These are phyloP conservation scores for Melanostigma gelatinosum DNA, from an alignment of 2,113 vertebrate species.

Conservation along the genomic window DNA sequence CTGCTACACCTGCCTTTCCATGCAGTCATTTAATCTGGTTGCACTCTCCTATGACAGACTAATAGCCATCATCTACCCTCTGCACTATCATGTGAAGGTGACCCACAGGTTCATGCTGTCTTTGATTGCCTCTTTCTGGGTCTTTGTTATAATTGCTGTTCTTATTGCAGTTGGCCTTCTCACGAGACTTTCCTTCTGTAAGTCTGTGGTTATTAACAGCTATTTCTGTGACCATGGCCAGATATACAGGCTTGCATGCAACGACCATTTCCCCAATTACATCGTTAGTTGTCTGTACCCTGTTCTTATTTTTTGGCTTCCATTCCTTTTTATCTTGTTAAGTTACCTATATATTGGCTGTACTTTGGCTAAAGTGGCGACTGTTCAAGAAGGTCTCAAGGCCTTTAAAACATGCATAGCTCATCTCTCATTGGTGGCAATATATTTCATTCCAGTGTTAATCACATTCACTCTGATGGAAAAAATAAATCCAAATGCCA, in stretches of 20 bases:
- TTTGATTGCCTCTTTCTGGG: conserved; percentile 65
- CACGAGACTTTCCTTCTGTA: conserved; percentile 76
- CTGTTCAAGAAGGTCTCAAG: conserved; percentile 31
- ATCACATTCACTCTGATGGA: conserved; percentile 49
- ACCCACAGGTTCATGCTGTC: conserved; percentile 68
- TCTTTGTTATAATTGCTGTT: conserved; percentile 22
- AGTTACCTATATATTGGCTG: conserved; percentile 58
- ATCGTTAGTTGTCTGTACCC: conserved; percentile 41
- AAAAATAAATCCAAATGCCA: conserved; percentile 59
- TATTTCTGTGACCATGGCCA: conserved; percentile 78
- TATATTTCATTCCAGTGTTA: conserved; percentile 65
- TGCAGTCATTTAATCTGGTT: conserved; percentile 80
- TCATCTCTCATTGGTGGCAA: conserved; percentile 62
- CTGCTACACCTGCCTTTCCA: conserved; percentile 65
- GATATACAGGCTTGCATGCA: conserved; percentile 72
- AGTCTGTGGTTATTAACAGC: conserved; percentile 72
- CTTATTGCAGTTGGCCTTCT: conserved; percentile 45
- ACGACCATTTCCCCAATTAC: conserved; percentile 60
- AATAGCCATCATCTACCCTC: conserved; percentile 78
- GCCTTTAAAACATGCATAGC: conserved; percentile 35
- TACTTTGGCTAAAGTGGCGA: conserved; percentile 61
- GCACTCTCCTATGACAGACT: conserved; percentile 78
- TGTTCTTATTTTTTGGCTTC: conserved; percentile 63
- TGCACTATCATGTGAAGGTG: conserved; percentile 68
- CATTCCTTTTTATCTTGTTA: conserved; percentile 63